Evolutionary conservation across 2,113 vertebrate genomes (phyloP).

Genomic region (Seriola quinqueradiata): DNA sequence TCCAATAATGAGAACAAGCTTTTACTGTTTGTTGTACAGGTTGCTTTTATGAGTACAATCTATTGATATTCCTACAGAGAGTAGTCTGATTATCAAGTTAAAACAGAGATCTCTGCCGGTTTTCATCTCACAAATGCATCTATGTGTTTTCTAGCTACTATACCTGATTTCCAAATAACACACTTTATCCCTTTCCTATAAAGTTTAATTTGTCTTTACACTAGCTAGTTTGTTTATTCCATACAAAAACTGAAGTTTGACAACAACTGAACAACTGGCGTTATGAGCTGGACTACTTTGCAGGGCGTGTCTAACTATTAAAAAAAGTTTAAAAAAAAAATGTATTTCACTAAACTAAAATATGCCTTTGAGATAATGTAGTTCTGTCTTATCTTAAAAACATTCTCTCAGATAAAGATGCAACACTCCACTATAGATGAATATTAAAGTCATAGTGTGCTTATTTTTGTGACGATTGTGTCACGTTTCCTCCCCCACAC

Average conservation of each 20-base stretch:
- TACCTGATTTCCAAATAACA: background rate
- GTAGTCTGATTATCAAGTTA: background rate
- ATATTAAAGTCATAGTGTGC: background rate
- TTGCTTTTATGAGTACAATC: background rate
- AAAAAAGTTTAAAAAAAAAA: too few relatives aligned
- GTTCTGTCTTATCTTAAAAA: too few relatives aligned
- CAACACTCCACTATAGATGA: background rate
- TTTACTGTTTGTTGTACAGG: background rate
- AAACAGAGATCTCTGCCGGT: background rate
- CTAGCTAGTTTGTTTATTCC: too few relatives aligned
- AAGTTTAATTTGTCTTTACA: background rate
- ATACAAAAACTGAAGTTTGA: too few relatives aligned
- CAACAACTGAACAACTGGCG: too few relatives aligned
- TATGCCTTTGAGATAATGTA: too few relatives aligned
- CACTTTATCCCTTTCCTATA: background rate
- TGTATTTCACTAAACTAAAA: too few relatives aligned
- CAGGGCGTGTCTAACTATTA: background rate
- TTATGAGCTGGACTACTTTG: too few relatives aligned
- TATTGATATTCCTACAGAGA: background rate
- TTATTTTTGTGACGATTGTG: background rate
- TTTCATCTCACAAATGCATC: background rate
- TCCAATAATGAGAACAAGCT: background rate
- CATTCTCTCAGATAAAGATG: too few relatives aligned
- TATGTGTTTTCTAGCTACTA: too few relatives aligned
- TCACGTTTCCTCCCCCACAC: background rate